phyloP scores from a whole-genome alignment of 2,113 vertebrate species.

The Burhinus bistriatus region DNA sequence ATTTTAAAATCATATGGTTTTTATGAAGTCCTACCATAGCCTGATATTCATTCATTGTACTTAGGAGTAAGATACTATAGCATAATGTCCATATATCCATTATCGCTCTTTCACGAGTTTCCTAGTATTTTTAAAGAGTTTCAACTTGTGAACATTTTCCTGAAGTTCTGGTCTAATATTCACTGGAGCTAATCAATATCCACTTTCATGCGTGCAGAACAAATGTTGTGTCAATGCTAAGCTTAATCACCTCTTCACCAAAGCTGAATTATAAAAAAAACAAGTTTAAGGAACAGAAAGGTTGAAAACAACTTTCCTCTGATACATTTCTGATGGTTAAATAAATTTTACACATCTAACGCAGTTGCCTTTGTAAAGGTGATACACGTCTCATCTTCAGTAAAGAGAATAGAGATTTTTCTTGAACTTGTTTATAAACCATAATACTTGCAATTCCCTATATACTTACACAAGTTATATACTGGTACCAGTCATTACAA shows the following conservation, averaged over 20 bases:
- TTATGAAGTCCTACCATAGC: neutral
- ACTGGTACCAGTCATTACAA: neutral
- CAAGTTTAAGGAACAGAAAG: neutral
- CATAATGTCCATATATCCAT: neutral
- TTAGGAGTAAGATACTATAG: neutral
- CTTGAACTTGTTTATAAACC: neutral
- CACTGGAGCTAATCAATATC: neutral
- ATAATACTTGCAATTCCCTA: neutral
- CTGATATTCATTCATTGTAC: neutral
- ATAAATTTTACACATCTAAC: neutral
- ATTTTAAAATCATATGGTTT: neutral
- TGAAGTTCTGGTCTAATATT: neutral
- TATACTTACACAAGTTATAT: neutral
- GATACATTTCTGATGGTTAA: neutral
- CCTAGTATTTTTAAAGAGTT: neutral
- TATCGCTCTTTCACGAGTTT: neutral
- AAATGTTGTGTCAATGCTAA: neutral
- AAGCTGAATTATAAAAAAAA: neutral
- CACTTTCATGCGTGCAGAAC: neutral
- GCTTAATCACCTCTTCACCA: neutral
- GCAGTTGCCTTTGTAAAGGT: neutral
- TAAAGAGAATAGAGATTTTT: neutral
- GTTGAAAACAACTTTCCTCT: neutral
- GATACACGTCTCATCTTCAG: neutral
- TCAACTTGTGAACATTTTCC: neutral